Conservation (phyloP, 2,113 vertebrate genomes). For the Toxotes jaculatrix region DNA sequence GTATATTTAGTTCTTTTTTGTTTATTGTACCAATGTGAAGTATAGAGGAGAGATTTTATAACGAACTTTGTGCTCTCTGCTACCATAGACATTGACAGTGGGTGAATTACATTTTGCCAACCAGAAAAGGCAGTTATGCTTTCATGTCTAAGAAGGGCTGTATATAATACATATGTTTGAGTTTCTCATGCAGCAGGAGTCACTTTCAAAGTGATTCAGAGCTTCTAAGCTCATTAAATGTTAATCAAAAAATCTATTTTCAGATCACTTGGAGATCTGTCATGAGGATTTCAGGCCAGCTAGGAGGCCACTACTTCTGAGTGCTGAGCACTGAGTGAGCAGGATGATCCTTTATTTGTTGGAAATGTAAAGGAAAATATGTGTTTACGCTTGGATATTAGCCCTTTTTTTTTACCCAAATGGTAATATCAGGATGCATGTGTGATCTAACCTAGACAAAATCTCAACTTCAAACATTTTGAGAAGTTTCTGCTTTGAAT, state of each 20-base stretch:
- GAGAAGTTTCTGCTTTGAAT: conserved; percentile 15
- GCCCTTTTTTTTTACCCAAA: not conserved
- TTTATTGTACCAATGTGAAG: not conserved
- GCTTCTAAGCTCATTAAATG: conserved; percentile 87
- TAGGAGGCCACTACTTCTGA: conserved; percentile 71
- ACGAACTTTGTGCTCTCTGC: not conserved
- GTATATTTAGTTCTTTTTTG: not conserved
- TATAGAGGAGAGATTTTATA: not conserved
- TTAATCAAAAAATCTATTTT: conserved; percentile 89
- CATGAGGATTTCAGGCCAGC: conserved; percentile 81
- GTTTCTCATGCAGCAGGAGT: conserved; percentile 69
- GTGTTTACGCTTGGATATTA: not conserved
- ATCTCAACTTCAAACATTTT: not conserved
- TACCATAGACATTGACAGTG: not conserved
- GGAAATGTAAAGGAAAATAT: not conserved
- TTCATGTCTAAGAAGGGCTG: conserved; percentile 23
- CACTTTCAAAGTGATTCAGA: conserved; percentile 80
- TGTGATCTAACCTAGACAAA: conserved; percentile 6
- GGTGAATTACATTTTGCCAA: not conserved
- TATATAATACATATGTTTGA: conserved; percentile 57
- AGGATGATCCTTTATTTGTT: conserved; percentile 32
- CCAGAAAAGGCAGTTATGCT: not conserved
- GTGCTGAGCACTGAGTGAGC: conserved; percentile 18
- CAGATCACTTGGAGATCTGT: conserved; percentile 83
- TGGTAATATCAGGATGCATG: not conserved